These are phyloP conservation scores for Cossypha polioptera DNA, from an alignment of 2,797 vertebrate species.

Conservation along the genomic window DNA sequence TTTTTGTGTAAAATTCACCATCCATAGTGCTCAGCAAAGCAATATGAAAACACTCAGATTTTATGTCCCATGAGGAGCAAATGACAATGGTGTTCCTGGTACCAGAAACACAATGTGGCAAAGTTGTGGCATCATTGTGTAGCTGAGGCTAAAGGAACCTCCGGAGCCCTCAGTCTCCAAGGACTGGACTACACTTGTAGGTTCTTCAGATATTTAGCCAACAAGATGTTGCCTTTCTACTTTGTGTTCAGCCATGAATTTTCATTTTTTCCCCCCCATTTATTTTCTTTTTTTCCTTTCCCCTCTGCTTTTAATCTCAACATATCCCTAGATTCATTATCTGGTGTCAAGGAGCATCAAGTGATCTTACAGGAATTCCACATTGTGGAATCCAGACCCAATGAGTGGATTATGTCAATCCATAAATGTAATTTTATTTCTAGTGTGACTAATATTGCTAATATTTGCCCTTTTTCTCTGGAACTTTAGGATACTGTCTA, in stretches of 20 bases:
- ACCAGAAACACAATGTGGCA: background rate
- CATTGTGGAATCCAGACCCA: background rate
- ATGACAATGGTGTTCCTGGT: background rate
- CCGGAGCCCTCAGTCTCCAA: background rate
- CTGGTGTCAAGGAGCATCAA: background rate
- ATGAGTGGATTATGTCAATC: background rate
- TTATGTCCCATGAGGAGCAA: background rate
- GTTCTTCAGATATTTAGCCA: background rate
- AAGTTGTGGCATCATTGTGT: rapidly evolving
- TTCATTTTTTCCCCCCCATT: rapidly evolving
- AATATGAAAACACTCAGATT: background rate
- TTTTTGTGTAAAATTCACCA: background rate
- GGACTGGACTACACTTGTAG: background rate
- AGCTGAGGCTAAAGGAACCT: background rate
- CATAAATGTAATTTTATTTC: background rate
- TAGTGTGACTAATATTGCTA: background rate
- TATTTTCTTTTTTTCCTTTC: background rate
- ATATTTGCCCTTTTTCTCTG: background rate
- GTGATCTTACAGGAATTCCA: background rate
- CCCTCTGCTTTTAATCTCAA: background rate
- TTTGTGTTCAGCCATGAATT: background rate
- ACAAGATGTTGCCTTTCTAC: background rate
- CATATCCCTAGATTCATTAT: background rate
- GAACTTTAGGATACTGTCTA: background rate
- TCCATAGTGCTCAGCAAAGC: background rate